Evolutionary conservation across 2,113 vertebrate genomes (phyloP).

Genomic region (Leuciscus idus): DNA sequence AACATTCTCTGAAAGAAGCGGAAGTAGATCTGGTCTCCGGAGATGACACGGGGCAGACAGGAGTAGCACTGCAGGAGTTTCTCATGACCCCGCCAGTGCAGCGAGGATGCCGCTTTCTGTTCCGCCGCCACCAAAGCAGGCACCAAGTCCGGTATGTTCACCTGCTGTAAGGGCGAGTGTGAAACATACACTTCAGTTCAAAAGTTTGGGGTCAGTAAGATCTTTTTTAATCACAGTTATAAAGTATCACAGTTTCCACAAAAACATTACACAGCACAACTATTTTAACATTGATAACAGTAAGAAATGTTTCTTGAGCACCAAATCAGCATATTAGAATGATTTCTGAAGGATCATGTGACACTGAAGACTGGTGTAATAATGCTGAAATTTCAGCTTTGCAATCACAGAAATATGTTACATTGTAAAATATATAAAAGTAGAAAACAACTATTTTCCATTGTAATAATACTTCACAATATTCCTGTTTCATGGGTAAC

Average conservation of each 20-base stretch:
- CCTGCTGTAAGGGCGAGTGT: constrained; percentile 68
- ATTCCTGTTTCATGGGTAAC: constrained; percentile 22
- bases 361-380: neutral
- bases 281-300: neutral
- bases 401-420: neutral
- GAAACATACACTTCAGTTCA: neutral
- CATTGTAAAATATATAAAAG: neutral
- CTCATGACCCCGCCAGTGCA: constrained; percentile 93
- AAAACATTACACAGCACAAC: neutral
- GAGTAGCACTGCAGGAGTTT: constrained; percentile 89
- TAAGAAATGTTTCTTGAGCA: neutral
- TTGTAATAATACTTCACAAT: neutral
- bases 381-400: neutral
- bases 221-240: neutral
- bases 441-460: neutral
- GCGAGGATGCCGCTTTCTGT: constrained; percentile 86
- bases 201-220: neutral
- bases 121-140: constrained; percentile 86
- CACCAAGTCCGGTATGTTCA: constrained; percentile 85
- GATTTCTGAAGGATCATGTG: neutral
- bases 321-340: neutral
- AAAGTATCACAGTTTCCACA: neutral
- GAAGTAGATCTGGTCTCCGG: constrained; percentile 93
- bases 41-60: constrained; percentile 87
- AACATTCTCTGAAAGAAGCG: constrained; percentile 91